Base-by-base conservation (phyloP, 2,113 vertebrate species). In the Silurus asotus region DNA sequence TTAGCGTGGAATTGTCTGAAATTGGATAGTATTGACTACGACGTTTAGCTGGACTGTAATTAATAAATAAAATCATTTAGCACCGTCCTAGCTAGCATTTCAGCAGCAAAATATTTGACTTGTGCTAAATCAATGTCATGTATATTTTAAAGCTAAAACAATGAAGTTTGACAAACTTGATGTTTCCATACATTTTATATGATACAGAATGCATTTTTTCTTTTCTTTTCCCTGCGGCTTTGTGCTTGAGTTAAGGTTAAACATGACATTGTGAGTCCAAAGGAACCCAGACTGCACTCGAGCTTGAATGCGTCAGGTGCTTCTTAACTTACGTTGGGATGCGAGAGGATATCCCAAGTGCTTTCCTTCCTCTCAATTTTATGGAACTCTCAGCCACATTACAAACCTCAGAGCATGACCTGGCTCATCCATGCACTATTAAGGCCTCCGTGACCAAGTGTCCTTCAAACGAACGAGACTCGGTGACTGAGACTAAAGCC, bases 51-150 rank as follows among this genome's bases (percentile, higher is more conserved):
- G 1, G 20, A 37, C 62, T 25, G 25, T 80, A 80, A 80, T 85
- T 85, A 85, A 77, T 59, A 23, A 1, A 58, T 67, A 37, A 45
- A 80, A 80, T 79, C 37, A 69, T 49, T 85, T 85, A 85, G 76
- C 13, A 81, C 2, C 17, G 8, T 62, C 3, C 11, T 20, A 13
- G 49, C 37, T 81, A 62, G 5, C 58, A 81, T 48, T 11, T 37
- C 62, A 61, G 56, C 9, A 62, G 78, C 48, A 37, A 62, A 49
- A 62, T 37, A 37, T 62, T 80, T 45, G 25, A 55, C 23, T 77
- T 58, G 19, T 19, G 6, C 8, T 53, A 11, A 17, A 55, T 77
- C 51, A 28, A 37, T 37, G 37, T 37, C 3, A 37, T 37, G 37
- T 37, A 37, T 37, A 37, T 37, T 0, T 37, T 2, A 37, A 37